Evolutionary conservation across 2,888 invertebrate genomes (phyloP), one percentile per base, ranked within the genome.

Genomic region (Cotesia congregata): DNA sequence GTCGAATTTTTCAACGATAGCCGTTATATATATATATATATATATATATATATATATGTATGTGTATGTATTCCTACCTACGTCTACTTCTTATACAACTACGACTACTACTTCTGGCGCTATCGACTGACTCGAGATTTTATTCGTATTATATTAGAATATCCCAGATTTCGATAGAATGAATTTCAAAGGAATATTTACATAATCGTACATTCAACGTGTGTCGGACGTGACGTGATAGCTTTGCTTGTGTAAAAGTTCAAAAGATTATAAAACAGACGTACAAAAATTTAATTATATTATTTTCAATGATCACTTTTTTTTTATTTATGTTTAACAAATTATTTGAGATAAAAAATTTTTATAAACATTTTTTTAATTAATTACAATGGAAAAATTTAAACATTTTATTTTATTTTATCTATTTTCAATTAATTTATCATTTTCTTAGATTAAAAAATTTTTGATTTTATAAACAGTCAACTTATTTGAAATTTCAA

Each of bases 181-280:
- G 67, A 59, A 71, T 74, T 77, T 77, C 67, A 74, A 77, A 77
- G 71, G 61, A 70, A 67, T 70, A 77, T 77, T 77, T 74, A 65
- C 74, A 77, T 77, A 77, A 77, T 74, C 77, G 73, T 73, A 70
- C 65, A 73, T 70, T 77, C 59, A 41, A 65, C 39, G 30, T 20
- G 40, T 39, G 61, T 70, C n/a, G 69, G 69, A 77, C 69, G 74
- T 74, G 77, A 77, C 70, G 69, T 64, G 69, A 70, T 50, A 40
- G 73, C 67, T 65, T 73, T 65, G 41, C 61, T 17, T 41, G n/a
- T 62, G 15, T 39, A 40, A 72, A 41, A 65, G 5, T 67, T 73
- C 41, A 65, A 7, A 20, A 30, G 73, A 65, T 65, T 7, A 65
- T 67, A n/a, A 59, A 50, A 67, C 41, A 41, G 41, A 61, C 12